Evolutionary conservation across 1,140 invertebrate genomes (phyloP), one percentile per base, ranked within the genome.

Genomic region (Aricia agestis): DNA sequence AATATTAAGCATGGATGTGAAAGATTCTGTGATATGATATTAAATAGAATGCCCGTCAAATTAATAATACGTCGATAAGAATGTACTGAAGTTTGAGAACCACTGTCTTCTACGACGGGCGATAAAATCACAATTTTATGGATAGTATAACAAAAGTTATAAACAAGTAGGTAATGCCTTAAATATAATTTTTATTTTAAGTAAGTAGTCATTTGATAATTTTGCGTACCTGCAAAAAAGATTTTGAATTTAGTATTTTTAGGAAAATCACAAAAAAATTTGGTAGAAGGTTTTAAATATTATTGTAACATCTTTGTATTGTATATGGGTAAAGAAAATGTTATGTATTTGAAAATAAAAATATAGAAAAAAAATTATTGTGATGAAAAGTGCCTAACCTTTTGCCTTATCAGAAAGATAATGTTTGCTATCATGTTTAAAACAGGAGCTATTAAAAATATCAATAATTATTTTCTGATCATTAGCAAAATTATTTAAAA

Each of bases 1-100:
- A 25, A 52, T 52, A 15, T 15, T 13, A 63, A 63, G 17, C 17
- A 63, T 63, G 19, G 18, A 19, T 19, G 59, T 59, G 59, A 19
- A 63, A 19, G 59, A 18, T 63, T 19, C 59, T 63, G 59, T 63
- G 59, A 63, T 63, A 63, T 52, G 13, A 52, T 36, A 36, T 36
- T 36, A 52, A 15, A 52, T 52, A 15, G 11, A 52, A 52, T 52
- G 45, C 45, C 45, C 45, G 45, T 52, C 45, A 15, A 13, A 52
- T 52, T 9, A 13, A 52, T 1, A 52, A 52, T 52, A 9, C 6
- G 6, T 36, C 36, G 5, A 36, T 13, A 13, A 1, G 13, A 13
- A 45, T 10, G 2, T 45, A 45, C 32, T 32, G 32, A 13, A 4
- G 45, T 52, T 52, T 52, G 45, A 52, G 45, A 52, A 52, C 13